Conservation (phyloP, 2,888 invertebrate species). For the Aleiodes testaceus region DNA sequence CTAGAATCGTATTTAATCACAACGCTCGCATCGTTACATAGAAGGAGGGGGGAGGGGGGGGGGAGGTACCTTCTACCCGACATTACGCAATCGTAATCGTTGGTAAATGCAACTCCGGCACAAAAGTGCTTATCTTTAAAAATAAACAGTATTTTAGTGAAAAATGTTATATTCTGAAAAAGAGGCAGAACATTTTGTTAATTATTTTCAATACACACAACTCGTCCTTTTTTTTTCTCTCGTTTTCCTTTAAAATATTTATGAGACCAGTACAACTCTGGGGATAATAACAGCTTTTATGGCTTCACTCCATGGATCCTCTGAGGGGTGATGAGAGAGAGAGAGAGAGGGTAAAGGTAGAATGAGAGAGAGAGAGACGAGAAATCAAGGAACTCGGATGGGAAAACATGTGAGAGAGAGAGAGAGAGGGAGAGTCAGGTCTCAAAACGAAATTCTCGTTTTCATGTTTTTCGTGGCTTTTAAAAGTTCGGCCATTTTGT, state of each 20-base stretch:
- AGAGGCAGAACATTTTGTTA: background rate
- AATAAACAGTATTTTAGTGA: constrained; percentile 6
- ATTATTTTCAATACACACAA: constrained; percentile 10
- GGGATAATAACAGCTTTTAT: constrained; percentile 45
- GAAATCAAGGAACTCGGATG: constrained; percentile 36
- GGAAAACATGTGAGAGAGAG: constrained; percentile 32
- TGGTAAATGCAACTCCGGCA: constrained; percentile 15
- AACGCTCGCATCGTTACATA: constrained; percentile 1
- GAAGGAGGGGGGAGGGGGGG: background rate
- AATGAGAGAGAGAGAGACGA: background rate
- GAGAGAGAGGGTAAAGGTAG: constrained; percentile 8
- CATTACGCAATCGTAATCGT: constrained; percentile 30
- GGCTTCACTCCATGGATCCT: constrained; percentile 42
- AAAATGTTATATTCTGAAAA: background rate
- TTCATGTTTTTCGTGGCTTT: constrained; percentile 19
- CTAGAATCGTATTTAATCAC: constrained; percentile 25
- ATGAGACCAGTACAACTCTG: constrained; percentile 35
- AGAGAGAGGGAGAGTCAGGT: constrained; percentile 29
- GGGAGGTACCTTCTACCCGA: constrained; percentile 14
- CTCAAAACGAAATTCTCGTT: constrained; percentile 29
- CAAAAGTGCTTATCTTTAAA: constrained; percentile 13
- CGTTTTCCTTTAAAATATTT: constrained; percentile 36
- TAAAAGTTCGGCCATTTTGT: background rate
- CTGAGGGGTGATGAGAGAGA: constrained; percentile 30
- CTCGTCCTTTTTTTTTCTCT: background rate